Base-by-base conservation (phyloP, 2,888 invertebrate genomes). In the Troides helena region DNA sequence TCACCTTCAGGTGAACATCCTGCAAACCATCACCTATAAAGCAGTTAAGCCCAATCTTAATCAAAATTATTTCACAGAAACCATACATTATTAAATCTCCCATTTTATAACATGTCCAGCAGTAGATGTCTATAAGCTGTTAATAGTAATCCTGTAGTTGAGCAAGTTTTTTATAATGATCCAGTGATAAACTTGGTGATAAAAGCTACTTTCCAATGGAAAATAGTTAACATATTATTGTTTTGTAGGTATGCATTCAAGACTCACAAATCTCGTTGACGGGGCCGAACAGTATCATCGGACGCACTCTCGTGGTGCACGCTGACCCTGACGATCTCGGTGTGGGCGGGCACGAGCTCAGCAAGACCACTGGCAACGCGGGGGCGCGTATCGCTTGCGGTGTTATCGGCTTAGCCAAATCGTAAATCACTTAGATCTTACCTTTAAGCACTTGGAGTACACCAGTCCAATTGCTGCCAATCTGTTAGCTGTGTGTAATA, bases 311-410 rank as follows among this genome's bases (percentile, higher is more conserved):
- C 75, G 98, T 98, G 62, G 97, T 99, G 10, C 99, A 99, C 86
- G 98, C 97, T 59, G 98, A 98, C 89, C 95, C 95, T 0, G 99
- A 99, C 90, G 99, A 99, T 89, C 92, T 99, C 71, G 99, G 99
- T n/a, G 89, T 95, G 73, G 98, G 98, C 46, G 98, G 98, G 0
- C 97, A 98, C 81, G 98, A 98, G 82, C 93, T 98, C 74, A 98
- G 98, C 93, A 96, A 96, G 90, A 95, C 96, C 6, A 99, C 99
- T 18, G 99, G 99, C 69, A 98, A 99, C 88, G 98, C 99, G 67
- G 99, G 99, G 3, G 97, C 95, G 23, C 95, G 99, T 75, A 92
- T 97, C 74, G 97, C 97, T 58, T 98, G 98, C 82, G 98, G 98
- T 14, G 97, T 98, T 72, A 97, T 98, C 85, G 98, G 98, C 59